Base-by-base conservation (phyloP, 2,888 invertebrate species). In the Camptogramma bilineatum region DNA sequence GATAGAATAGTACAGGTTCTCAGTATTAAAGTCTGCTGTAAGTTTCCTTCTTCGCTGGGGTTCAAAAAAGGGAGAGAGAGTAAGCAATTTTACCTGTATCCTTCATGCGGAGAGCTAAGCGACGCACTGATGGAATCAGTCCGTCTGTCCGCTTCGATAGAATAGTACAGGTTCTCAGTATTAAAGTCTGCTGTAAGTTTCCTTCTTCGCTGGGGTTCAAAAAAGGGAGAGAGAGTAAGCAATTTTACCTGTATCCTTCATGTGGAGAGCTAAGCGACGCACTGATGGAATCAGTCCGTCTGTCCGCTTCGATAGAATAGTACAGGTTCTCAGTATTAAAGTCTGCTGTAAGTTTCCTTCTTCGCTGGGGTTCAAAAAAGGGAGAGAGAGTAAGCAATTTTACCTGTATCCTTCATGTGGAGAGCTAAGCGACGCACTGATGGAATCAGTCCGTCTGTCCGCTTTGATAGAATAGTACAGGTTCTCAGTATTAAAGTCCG, bases 371-470 rank as follows among this genome's bases (percentile, higher is more conserved):
- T 21, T 21, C 21, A 4, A 28, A 5, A 8, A 5, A 28, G 28
- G 28, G 28, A 28, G 28, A 28, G 4, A 28, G 28, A 28, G 28
- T 7, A 0, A 28, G 28, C 52, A 53, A 5, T 2, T 64, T 61
- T 21, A 93, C 93, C 84, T 87, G 50, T 86, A 87, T 34, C 88
- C 85, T 57, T 87, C 72, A 73, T 90, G 90, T 0, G 93, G 93
- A 4, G 84, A 85, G 57, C 86, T 86, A 1, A 93, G 57, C 0
- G 88, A 83, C 0, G 91, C 80, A 57, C 80, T 88, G 1, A 91
- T 16, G 0, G 83, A 79, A 0, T 78, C 75, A 0, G 81, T 76
- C 3, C 86, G 67, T 62, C 82, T 86, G 47, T 92, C 91, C 0
- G 91, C 93, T 48, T 84, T 85, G 28, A 93, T 68, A 0, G 90